A percentile compares a stretch with the other conserved stretches of the same genome.
Evolutionary conservation across 2,113 vertebrate genomes (phyloP).

Genomic region (Bucco capensis): DNA sequence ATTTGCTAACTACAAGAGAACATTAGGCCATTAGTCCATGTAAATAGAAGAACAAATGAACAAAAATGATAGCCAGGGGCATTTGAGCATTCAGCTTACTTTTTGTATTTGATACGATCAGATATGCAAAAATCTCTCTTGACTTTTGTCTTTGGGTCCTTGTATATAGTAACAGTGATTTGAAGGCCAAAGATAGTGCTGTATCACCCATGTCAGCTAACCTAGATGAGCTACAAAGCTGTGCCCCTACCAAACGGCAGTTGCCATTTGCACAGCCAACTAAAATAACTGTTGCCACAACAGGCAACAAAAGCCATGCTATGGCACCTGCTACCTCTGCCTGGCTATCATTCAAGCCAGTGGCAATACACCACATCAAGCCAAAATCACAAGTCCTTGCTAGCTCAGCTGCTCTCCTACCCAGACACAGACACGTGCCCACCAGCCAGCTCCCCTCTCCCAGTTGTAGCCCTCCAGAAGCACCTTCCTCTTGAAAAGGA

Average conservation of each 20-base stretch:
- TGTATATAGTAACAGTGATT: neutral
- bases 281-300: neutral
- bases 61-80: neutral
- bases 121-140: neutral
- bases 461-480: accelerated
- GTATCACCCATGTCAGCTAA: neutral
- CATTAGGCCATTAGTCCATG: constrained; percentile 14
- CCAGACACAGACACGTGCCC: neutral
- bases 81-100: neutral
- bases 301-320: neutral
- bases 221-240: neutral
- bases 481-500: neutral
- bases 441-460: neutral
- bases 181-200: neutral
- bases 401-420: constrained; percentile 9
- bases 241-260: constrained; percentile 5
- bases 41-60: constrained; percentile 11
- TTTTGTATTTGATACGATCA: neutral
- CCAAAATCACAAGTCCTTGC: neutral
- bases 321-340: constrained; percentile 48
- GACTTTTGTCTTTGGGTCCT: neutral
- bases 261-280: constrained; percentile 27
- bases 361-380: neutral
- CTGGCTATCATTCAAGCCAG: neutral
- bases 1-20: constrained; percentile 24